A percentile compares a stretch with the other conserved stretches of the same genome.
phyloP scores from a whole-genome alignment of 2,797 vertebrate genomes.

The Alca torda region DNA sequence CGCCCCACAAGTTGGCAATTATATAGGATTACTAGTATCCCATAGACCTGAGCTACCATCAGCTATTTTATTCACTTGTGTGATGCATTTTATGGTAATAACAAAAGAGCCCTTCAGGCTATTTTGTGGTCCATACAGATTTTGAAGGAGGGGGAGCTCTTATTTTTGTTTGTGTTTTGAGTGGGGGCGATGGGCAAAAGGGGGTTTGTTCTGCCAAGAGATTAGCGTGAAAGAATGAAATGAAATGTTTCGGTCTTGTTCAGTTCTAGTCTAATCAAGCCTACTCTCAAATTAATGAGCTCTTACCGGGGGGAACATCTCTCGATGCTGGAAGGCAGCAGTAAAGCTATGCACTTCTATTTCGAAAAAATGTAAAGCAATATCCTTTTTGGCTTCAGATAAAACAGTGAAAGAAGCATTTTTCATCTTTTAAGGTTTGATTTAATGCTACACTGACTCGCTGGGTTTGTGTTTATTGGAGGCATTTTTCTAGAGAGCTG shows the following conservation, averaged over 20 bases:
- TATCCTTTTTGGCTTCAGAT: slow-evolving; percentile 76
- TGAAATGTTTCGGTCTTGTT: slow-evolving; percentile 65
- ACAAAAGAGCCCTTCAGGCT: slow-evolving; percentile 63
- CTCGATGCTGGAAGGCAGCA: slow-evolving; percentile 63
- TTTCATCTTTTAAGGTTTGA: slow-evolving; percentile 72
- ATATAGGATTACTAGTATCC: slow-evolving; percentile 70
- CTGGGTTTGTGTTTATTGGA: slow-evolving; percentile 53
- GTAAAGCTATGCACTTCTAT: slow-evolving; percentile 66
- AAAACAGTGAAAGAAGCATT: slow-evolving; percentile 67
- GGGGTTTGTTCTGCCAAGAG: slow-evolving; percentile 32
- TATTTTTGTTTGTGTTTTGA: slow-evolving; percentile 63
- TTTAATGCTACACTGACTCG: slow-evolving; percentile 67
- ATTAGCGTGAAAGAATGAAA: slow-evolving; percentile 64
- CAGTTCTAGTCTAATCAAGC: slow-evolving; percentile 72
- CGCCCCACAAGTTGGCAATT: slow-evolving; percentile 67
- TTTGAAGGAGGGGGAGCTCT: slow-evolving; percentile 12
- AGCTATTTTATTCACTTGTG: slow-evolving; percentile 54
- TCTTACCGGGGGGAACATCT: slow-evolving; percentile 55
- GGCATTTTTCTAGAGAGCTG: slow-evolving; percentile 65
- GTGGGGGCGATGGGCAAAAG: not conserved
- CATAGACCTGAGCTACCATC: slow-evolving; percentile 55
- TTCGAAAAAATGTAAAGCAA: slow-evolving; percentile 75
- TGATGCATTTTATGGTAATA: slow-evolving; percentile 39
- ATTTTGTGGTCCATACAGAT: slow-evolving; percentile 57
- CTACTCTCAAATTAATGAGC: slow-evolving; percentile 71